Percentiles rank a stretch among this genome's conserved stretches.
phyloP scores from a whole-genome alignment of 2,888 invertebrate species.

The Dasysyrphus albostriatus region DNA sequence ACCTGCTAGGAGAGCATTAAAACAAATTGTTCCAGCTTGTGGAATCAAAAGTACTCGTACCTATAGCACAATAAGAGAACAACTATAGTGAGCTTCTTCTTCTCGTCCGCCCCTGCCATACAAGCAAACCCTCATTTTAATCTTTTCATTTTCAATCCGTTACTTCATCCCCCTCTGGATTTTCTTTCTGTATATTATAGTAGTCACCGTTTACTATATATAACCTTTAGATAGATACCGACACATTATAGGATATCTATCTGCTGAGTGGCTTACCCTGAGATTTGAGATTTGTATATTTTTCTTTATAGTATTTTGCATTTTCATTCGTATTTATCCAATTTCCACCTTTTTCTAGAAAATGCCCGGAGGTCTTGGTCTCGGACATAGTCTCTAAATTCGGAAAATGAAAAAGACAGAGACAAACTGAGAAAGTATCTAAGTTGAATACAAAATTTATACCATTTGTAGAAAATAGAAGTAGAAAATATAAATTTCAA shows the following conservation, averaged over 20 bases:
- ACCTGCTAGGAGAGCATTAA: constrained; percentile 4
- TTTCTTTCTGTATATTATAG: neutral
- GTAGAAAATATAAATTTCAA: constrained; percentile 48
- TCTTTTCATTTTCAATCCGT: constrained; percentile 59
- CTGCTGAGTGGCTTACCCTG: constrained; percentile 55
- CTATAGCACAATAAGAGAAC: neutral
- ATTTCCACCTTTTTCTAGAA: constrained; percentile 59
- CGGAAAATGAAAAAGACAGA: neutral
- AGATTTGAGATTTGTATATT: constrained; percentile 47
- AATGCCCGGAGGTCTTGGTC: constrained; percentile 24
- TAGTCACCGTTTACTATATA: neutral
- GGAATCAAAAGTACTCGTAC: neutral
- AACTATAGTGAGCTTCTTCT: neutral
- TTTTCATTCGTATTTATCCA: constrained; percentile 69
- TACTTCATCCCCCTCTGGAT: constrained; percentile 29
- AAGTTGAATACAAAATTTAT: constrained; percentile 57
- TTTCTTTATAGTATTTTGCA: constrained; percentile 44
- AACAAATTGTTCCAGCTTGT: constrained; percentile 32
- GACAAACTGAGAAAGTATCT: neutral
- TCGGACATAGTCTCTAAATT: constrained; percentile 31
- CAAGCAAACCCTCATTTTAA: constrained; percentile 46
- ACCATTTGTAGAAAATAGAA: constrained; percentile 45
- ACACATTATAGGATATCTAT: neutral
- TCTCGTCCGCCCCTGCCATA: no score
- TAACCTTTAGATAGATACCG: neutral